These are phyloP conservation scores for Melanargia galathea DNA, from an alignment of 2,888 invertebrate species.

Conservation along the genomic window DNA sequence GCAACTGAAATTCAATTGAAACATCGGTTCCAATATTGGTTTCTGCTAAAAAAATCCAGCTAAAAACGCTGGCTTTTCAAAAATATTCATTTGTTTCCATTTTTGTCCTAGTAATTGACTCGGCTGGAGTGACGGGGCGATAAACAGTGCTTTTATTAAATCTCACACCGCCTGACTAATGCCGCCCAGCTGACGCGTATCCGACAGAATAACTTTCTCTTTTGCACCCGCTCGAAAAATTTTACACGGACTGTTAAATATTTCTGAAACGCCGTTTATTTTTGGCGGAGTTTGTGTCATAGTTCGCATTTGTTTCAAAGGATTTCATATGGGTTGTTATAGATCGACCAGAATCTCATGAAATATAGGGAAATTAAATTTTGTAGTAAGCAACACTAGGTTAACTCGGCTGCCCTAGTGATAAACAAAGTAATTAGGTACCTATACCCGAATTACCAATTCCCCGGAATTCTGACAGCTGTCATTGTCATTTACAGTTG, in stretches of 20 bases:
- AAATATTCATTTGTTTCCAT: slow-evolving; percentile 18
- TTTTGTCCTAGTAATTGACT: slow-evolving; percentile 40
- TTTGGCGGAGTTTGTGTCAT: slow-evolving; percentile 29
- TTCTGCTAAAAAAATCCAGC: too few relatives aligned
- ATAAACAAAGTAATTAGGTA: too few relatives aligned
- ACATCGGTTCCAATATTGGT: too few relatives aligned
- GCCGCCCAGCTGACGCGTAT: slow-evolving; percentile 74
- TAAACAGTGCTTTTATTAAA: slow-evolving; percentile 78
- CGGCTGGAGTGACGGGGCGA: slow-evolving; percentile 52
- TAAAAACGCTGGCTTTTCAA: neutral
- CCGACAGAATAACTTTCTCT: slow-evolving; percentile 66
- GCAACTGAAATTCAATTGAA: too few relatives aligned
- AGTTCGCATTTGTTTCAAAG: neutral
- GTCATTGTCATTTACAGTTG: too few relatives aligned
- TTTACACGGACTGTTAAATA: slow-evolving; percentile 50
- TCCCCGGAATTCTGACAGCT: too few relatives aligned
- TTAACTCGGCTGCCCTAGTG: too few relatives aligned
- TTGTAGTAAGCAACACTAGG: too few relatives aligned
- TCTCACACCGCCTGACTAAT: slow-evolving; percentile 78
- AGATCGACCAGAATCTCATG: too few relatives aligned
- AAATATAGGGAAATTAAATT: too few relatives aligned
- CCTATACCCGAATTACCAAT: too few relatives aligned
- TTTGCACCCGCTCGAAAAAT: slow-evolving; percentile 60
- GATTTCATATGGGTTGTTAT: neutral
- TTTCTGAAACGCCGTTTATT: slow-evolving; percentile 43